Base-by-base conservation (phyloP, 2,113 vertebrate species). In the Excalfactoria chinensis region DNA sequence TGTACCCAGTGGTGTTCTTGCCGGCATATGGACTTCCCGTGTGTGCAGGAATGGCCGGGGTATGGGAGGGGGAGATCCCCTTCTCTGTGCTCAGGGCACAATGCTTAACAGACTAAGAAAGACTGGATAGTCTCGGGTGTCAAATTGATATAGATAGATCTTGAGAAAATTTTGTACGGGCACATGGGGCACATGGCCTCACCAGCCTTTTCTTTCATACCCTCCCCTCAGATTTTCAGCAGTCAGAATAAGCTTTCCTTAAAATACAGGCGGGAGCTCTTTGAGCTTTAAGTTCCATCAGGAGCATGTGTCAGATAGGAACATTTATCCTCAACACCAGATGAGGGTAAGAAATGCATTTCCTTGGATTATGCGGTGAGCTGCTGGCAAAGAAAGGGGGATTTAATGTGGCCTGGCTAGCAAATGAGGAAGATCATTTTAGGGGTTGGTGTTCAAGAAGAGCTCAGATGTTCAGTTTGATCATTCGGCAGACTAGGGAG, bases 1-100 rank as follows among this genome's bases (percentile, higher is more conserved):
- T 94, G 94, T 94, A 89, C 93, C 93, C 87, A 91, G 94, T 92
- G 89, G 94, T 96, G 94, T 96, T 96, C 93, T 90, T 94, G 93
- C 78, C 48, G 89, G 91, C 96, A 95, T 96, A 96, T 96, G 94
- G 95, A 88, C 87, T 91, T 94, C 81, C 86, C 60, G 56, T 91
- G 82, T 96, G 92, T 93, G 90, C 89, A 94, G 75, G 91, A 93
- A 87, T 89, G 95, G 88, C 78, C 89, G 88, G 78, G 74, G 22
- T 60, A 21, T 35, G 37, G 63, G 72, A 44, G 46, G 56, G 87
- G 51, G 51, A 53, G 51, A 53, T 28, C 58, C 49, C 71, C 43
- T 93, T 82, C 66, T 66, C 86, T 91, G 35, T 66, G 67, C 89
- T 86, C 26, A 22, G 84, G 30, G 56, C 88, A 73, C 51, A 20